Percentiles rank a stretch among this genome's conserved stretches.
Conservation (phyloP, 2,797 vertebrate species). For the Paramormyrops hopkinsi region DNA sequence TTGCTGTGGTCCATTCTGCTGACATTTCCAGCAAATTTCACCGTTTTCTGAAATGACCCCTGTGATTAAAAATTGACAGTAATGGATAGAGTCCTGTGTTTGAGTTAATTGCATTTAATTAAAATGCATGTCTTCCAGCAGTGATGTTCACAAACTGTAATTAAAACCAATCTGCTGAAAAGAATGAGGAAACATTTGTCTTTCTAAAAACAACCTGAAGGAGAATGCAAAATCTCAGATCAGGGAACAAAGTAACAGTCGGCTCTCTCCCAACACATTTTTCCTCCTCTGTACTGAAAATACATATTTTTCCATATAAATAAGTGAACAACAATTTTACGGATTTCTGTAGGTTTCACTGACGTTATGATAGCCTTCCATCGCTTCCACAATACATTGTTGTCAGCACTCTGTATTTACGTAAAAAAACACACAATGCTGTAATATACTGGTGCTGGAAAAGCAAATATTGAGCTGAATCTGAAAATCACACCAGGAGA, state of each 20-base stretch:
- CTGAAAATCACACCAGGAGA: neutral
- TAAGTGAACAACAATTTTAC: neutral
- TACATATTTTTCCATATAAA: neutral
- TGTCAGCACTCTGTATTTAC: neutral
- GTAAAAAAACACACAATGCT: neutral
- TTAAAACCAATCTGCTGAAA: conserved; percentile 65
- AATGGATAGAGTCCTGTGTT: conserved; percentile 67
- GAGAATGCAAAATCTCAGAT: conserved; percentile 42
- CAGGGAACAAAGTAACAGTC: neutral
- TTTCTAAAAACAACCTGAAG: conserved; percentile 50
- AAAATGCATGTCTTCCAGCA: conserved; percentile 63
- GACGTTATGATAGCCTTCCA: neutral
- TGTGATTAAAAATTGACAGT: conserved; percentile 64
- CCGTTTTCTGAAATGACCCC: conserved; percentile 38
- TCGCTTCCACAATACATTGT: neutral
- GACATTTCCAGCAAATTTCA: conserved; percentile 1
- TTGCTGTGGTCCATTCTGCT: conserved; percentile 37
- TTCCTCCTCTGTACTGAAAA: neutral
- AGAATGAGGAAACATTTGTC: conserved; percentile 41
- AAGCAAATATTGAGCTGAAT: neutral
- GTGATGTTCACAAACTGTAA: conserved; percentile 53
- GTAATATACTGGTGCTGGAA: neutral
- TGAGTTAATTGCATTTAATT: conserved; percentile 69
- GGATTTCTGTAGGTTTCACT: neutral
- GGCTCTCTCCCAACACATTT: neutral